These are phyloP conservation scores for Oligia latruncula DNA, from an alignment of 2,888 invertebrate genomes.

Conservation along the genomic window DNA sequence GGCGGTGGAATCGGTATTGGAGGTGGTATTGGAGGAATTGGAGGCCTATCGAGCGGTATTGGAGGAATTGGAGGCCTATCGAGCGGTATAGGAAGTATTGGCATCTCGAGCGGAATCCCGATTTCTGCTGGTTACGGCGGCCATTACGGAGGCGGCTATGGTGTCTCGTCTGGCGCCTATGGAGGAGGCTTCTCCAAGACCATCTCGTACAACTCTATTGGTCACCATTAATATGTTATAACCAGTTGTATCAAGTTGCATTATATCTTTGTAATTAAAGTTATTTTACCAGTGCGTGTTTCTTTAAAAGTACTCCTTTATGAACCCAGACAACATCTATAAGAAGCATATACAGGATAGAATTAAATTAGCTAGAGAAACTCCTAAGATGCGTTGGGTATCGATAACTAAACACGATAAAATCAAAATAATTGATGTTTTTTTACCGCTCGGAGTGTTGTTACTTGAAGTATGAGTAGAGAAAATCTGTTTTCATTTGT, in stretches of 20 bases:
- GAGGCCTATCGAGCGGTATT: slow-evolving; percentile 5
- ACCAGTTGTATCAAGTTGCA: slow-evolving; percentile 43
- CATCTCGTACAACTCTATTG: slow-evolving; percentile 61
- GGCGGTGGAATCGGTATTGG: slow-evolving; percentile 30
- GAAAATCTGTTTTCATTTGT: too few species aligned
- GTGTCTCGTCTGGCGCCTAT: slow-evolving; percentile 47
- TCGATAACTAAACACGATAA: too few species aligned
- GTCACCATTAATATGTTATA: slow-evolving; percentile 57
- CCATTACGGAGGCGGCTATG: slow-evolving; percentile 36
- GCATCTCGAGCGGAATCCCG: slow-evolving; percentile 35
- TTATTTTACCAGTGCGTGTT: slow-evolving; percentile 47
- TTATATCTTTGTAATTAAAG: slow-evolving; percentile 62
- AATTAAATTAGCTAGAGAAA: too few species aligned
- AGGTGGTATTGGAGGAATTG: slow-evolving; percentile 15
- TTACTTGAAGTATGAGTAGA: too few species aligned
- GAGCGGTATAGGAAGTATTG: slow-evolving; percentile 27
- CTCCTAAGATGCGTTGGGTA: too few species aligned
- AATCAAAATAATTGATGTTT: too few species aligned
- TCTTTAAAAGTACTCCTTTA: background rate
- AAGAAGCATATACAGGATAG: background rate
- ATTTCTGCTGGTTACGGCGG: slow-evolving; percentile 33
- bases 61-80: slow-evolving; percentile 11
- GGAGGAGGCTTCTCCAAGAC: slow-evolving; percentile 59
- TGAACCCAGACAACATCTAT: background rate
- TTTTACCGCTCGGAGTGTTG: too few species aligned